A percentile compares a stretch with the other conserved stretches of the same genome.
These are phyloP conservation scores for Malaclemys terrapin DNA, from an alignment of 2,113 vertebrate species.

Conservation along the genomic window DNA sequence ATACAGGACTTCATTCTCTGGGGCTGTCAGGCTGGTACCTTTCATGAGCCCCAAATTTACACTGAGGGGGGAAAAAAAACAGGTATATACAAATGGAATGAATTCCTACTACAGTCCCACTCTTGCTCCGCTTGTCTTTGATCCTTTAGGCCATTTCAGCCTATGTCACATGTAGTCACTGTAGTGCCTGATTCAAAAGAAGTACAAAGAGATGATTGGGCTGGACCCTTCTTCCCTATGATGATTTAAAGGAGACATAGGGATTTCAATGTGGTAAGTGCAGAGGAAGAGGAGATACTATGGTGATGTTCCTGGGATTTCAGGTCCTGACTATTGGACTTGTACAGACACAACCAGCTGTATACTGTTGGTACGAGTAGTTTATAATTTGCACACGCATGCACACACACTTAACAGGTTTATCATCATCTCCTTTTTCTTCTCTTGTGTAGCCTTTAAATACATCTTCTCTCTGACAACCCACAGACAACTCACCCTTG, in stretches of 20 bases:
- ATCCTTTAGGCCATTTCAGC: background rate
- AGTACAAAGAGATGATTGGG: background rate
- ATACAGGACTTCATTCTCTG: background rate
- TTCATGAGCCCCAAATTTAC: background rate
- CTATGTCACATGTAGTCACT: background rate
- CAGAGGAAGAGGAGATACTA: background rate
- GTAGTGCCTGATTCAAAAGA: background rate
- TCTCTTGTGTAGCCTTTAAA: background rate
- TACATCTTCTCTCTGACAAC: background rate
- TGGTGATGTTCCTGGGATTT: background rate
- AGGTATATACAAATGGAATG: background rate
- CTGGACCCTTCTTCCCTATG: background rate
- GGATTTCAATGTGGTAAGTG: background rate
- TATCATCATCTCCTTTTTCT: background rate
- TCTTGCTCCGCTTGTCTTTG: background rate
- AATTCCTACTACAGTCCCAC: background rate
- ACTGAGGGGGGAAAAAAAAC: background rate
- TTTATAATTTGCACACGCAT: background rate
- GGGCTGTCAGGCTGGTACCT: background rate
- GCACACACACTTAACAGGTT: background rate
- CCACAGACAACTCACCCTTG: too few species aligned
- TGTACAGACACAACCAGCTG: background rate
- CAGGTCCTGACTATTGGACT: background rate
- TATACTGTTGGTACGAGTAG: background rate
- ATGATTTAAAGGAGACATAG: background rate